Percentiles rank a stretch among this genome's conserved stretches.
Evolutionary conservation across 2,113 vertebrate genomes (phyloP).

Genomic region (Ciconia stormi): DNA sequence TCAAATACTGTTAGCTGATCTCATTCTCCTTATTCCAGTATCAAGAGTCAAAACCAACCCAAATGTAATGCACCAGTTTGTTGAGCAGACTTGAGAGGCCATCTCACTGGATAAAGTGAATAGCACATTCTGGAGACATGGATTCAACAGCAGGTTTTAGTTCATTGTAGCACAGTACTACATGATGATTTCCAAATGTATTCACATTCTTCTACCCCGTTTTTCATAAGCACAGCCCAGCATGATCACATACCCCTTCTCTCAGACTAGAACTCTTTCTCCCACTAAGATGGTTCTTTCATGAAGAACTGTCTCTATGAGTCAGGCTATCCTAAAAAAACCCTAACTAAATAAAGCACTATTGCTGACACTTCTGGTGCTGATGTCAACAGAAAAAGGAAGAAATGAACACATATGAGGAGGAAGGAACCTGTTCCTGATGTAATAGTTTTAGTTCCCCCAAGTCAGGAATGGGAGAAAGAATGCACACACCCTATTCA

Average conservation of each 20-base stretch:
- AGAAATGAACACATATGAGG: rapidly evolving
- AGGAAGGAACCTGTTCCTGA: background rate
- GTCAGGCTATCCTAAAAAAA: background rate
- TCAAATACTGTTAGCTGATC: background rate
- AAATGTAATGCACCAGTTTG: background rate
- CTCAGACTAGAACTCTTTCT: background rate
- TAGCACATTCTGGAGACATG: background rate
- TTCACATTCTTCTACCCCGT: background rate
- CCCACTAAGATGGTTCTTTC: background rate
- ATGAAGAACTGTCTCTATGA: background rate
- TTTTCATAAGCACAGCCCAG: background rate
- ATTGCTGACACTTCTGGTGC: background rate
- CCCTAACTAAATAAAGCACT: background rate
- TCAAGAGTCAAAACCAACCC: background rate
- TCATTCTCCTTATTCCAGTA: background rate
- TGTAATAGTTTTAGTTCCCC: background rate
- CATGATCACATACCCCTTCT: background rate
- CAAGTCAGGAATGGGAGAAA: background rate
- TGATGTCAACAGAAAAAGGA: background rate
- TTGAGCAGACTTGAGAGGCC: too few species aligned
- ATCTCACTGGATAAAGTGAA: background rate
- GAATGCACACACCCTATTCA: background rate
- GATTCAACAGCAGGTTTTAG: background rate
- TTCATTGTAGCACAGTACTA: background rate
- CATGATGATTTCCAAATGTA: background rate